Evolutionary conservation across 1,140 invertebrate species (phyloP), one percentile per base, ranked within the genome.

Genomic region (Bathynomus jamesi): DNA sequence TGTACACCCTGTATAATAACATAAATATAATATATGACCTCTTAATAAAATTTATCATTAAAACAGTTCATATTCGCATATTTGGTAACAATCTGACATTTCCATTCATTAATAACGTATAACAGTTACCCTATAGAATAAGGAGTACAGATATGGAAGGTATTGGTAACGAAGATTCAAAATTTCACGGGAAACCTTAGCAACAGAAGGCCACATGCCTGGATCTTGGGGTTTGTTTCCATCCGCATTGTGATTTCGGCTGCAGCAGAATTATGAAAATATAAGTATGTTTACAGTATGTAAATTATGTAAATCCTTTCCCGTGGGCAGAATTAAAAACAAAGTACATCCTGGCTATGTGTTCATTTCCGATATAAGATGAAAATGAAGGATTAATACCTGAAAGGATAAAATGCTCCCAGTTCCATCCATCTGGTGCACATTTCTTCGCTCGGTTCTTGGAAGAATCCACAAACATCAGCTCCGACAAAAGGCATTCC

Each of bases 191-290:
- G 80, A 76, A 8, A 80, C 78, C 29, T 68, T 74, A 1, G 79
- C 80, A 11, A 82, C 80, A 8, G 72, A 72, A n/a, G 77, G 78
- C 79, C 80, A 81, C 0, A 73, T 53, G 4, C 76, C 79, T 4
- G 81, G 81, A 66, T 82, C 81, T 70, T 82, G 81, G 62, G 73
- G 71, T 0, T 65, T 69, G 10, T 32, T 64, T 10, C 65, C 77
- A 0, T 66, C 17, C n/a, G 87, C 87, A 81, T 94, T 94, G 78
- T 95, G 92, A 82, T 94, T 95, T 75, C 92, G 85, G 0, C 90
- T 87, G 83, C 5, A 3, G 17, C 40, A n/a, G 21, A 61, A 21
- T 60, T 3, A 70, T 8, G 27, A 24, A 28, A 10, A 53, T 53
- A 53, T 13, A 53, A 13, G 11, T 53, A 53, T 53, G n/a, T n/a